Conservation (phyloP, 2,888 invertebrate species). For the Lydus trimaculatus region DNA sequence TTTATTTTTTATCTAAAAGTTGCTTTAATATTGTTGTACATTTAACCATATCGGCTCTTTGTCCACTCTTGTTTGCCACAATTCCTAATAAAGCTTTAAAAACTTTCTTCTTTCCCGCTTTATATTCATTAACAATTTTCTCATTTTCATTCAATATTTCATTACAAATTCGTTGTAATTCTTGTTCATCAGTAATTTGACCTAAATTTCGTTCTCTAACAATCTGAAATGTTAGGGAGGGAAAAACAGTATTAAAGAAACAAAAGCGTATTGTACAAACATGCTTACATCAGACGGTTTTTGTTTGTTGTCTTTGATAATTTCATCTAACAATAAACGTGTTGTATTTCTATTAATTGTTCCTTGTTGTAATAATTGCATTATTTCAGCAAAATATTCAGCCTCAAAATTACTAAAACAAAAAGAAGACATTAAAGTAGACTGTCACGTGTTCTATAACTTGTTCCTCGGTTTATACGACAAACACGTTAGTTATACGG, state of each 20-base stretch:
- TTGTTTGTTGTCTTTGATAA: constrained; percentile 58
- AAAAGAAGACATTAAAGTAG: no score
- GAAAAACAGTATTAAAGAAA: constrained; percentile 13
- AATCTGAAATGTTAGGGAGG: constrained; percentile 60
- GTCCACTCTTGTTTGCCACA: constrained; percentile 66
- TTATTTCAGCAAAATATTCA: constrained; percentile 67
- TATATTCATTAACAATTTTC: constrained; percentile 71
- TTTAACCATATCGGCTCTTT: constrained; percentile 73
- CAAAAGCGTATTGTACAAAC: background rate
- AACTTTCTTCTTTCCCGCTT: constrained; percentile 73
- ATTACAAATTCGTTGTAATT: constrained; percentile 69
- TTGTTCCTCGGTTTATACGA: no score
- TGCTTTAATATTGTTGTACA: constrained; percentile 69
- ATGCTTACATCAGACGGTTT: constrained; percentile 47
- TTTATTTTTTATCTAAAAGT: constrained; percentile 63
- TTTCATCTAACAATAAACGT: constrained; percentile 62
- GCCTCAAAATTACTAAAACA: constrained; percentile 61
- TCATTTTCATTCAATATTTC: constrained; percentile 70
- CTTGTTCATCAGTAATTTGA: constrained; percentile 68
- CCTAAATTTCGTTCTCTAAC: constrained; percentile 70
- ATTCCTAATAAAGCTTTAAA: constrained; percentile 71
- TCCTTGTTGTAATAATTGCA: constrained; percentile 67
- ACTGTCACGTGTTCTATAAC: no score
- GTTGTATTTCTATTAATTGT: constrained; percentile 70
- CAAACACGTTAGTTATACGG: no score